Evolutionary conservation across 2,113 vertebrate genomes (phyloP), one percentile per base, ranked within the genome.

Genomic region (Siniperca chuatsi): DNA sequence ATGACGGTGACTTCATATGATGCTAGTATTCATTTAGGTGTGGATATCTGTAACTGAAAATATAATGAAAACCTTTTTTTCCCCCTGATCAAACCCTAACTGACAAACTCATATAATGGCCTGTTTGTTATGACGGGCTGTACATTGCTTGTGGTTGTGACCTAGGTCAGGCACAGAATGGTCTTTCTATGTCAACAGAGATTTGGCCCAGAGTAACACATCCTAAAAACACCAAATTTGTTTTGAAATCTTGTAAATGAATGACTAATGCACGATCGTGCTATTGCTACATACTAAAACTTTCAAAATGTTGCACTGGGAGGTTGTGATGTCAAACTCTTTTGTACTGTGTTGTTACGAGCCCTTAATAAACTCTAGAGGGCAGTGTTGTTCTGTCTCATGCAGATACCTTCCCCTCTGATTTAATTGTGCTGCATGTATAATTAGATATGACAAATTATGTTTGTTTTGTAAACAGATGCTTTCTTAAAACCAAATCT

Each of bases 361-460:
- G 2, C 62, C 1, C 21, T 72, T n/a, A 67, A 55, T 82, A 54
- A 81, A 75, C 93, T 50, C 70, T 78, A 91, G 91, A 55, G 89
- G 90, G 87, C 92, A 86, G 82, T 74, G 74, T 76, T 81, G 77
- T 46, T 66, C 85, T 54, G 3, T 70, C 5, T 66, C 4, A 21
- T 50, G 3, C 44, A 42, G 48, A 44, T 3, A 16, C 29, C 46
- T 18, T 62, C 35, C 42, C 44, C 46, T 48, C 8, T 58, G 73
- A 42, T 65, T 46, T 75, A 25, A 65, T 9, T 50, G 46, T 50
- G 10, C 35, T 66, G 12, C 48, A 18, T 55, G 25, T 58, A 58
- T 70, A 55, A 68, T 78, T 78, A 72, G 37, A 73, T 77, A 13
- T 46, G 25, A 40, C 40, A 78, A 70, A 78, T 64, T 44, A 21